Base-by-base conservation (phyloP, 2,797 vertebrate species). In the Enteromius thamalakanensis region DNA sequence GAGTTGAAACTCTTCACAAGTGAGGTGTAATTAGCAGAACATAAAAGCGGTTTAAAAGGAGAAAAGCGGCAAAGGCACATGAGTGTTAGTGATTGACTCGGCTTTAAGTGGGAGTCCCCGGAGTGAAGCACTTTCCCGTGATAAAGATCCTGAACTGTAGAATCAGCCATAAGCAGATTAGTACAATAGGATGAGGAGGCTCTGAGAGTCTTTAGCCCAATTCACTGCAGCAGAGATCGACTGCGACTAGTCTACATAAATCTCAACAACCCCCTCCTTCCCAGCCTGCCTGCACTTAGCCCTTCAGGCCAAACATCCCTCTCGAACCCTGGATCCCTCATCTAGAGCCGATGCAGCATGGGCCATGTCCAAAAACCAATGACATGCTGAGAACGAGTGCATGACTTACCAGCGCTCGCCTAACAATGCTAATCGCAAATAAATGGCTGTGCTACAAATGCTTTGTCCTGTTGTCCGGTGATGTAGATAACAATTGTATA, bases 121-220 rank as follows among this genome's bases (percentile, higher is more conserved):
- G 90, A 90, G 90, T 90, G 80, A 87, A 85, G 86, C 88, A 90
- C 91, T 92, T 91, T 91, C 74, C 84, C 89, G 80, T 90, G 89
- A 86, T 88, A 86, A 88, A 91, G 91, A 92, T 90, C 91, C 88
- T 92, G 91, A 93, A 92, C 92, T 90, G 89, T 86, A 74, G 87
- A 92, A 91, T 92, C 84, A 82, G 49, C 88, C 84, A 90, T 95
- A 94, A 94, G 92, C 88, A 94, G 94, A 95, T 95, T 94, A 95
- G 79, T 88, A 90, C 92, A 95, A 95, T 94, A 90, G 93, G 93
- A 95, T 94, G 91, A 94, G 94, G 90, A 90, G 90, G 89, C 90
- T 84, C 80, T 93, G 91, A 92, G 90, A 92, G 92, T 89, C 91
- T 94, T 93, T 93, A 92, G 86, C 86, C 88, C 86, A 87, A 87